Base-by-base conservation (phyloP, 2,113 vertebrate species). In the Ardeotis arabs region DNA sequence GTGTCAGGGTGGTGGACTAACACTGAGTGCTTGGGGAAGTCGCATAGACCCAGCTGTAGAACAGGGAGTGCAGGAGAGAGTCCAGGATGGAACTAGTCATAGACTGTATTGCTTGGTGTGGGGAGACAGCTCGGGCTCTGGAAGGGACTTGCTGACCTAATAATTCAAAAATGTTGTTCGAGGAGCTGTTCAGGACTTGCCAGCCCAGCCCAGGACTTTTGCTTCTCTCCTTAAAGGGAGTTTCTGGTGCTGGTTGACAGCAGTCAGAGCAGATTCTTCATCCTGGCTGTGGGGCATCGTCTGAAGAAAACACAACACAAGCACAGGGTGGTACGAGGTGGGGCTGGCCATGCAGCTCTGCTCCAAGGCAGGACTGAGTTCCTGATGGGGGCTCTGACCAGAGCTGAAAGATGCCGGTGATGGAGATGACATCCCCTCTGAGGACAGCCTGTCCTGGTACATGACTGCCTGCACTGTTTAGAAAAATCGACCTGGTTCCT, bases 171-270 rank as follows among this genome's bases (percentile, higher is more conserved):
- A 72, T 88, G 50, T 63, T 44, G 33, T 39, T 86, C 0, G 21
- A 86, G 58, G 84, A 95, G 84, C 90, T 87, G 84, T 76, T 83
- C 88, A 68, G 66, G 60, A 35, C 70, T 91, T 79, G 92, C 74
- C 90, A 94, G 84, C 78, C 53, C 81, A 72, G 82, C 41, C 45
- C 59, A 59, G 49, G 81, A 52, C 14, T 6, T 52, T 69, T 64
- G 69, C 67, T 92, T 60, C 53, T 94, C 67, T 94, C 92, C 88
- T 86, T 83, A 58, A 73, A 93, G 94, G 90, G 90, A 76, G 16
- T 60, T 95, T 52, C 35, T 93, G 81, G 44, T 2, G 8, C 78
- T 0, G 0, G 78, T 4, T 90, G 84, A 59, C 87, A 90, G 94
- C 70, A 79, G 28, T 74, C 6, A 1, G 66, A 82, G 49, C 5